Conservation (phyloP, 2,797 vertebrate species). For the Premnoplex brunnescens region DNA sequence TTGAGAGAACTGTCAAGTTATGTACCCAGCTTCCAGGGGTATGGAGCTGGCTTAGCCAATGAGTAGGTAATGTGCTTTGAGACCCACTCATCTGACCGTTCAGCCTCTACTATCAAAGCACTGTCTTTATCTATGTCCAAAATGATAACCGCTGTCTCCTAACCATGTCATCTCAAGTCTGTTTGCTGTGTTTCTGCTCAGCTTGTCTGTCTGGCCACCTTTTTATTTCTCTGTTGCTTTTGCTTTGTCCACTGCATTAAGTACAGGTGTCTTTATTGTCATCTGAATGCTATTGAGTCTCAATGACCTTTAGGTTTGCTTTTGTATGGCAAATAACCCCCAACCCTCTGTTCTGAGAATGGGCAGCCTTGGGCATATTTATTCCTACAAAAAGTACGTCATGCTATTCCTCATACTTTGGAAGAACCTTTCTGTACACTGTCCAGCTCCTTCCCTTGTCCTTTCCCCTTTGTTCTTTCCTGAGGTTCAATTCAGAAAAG, state of each 20-base stretch:
- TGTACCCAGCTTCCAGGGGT: not conserved
- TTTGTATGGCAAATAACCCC: not conserved
- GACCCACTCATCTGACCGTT: not conserved
- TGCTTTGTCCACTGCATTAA: not conserved
- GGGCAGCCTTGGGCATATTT: not conserved
- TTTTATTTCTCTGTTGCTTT: not conserved
- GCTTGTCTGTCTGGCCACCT: not conserved
- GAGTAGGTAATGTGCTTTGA: not conserved
- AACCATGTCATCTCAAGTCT: not conserved
- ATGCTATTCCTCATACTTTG: not conserved
- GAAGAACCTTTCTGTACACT: not conserved
- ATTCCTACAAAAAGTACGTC: not conserved
- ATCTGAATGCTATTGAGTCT: not conserved
- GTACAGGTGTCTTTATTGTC: not conserved
- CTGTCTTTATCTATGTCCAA: not conserved
- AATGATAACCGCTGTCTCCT: not conserved
- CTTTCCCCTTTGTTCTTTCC: not conserved
- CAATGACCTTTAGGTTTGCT: not conserved
- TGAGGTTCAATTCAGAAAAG: not conserved
- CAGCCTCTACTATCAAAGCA: not conserved
- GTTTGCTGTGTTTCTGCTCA: not conserved
- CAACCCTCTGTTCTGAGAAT: not conserved
- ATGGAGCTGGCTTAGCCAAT: not conserved
- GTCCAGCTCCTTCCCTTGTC: rapidly evolving
- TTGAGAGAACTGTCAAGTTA: not conserved